Percentiles rank a stretch among this genome's conserved stretches.
Evolutionary conservation across 1,140 invertebrate species (phyloP).

Genomic region (Halictus rubicundus): DNA sequence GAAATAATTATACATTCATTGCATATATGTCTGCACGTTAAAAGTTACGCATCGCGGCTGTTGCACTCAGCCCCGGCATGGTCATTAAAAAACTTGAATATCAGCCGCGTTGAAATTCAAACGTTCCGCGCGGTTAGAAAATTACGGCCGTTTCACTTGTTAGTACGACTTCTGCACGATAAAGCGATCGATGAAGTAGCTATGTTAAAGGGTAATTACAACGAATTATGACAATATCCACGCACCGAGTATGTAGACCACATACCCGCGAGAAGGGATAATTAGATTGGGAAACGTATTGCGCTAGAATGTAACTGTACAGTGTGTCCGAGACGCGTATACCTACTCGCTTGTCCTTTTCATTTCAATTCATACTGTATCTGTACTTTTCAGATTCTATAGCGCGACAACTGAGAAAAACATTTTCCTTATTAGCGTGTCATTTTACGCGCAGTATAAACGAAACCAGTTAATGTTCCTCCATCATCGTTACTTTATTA

Average conservation of each 20-base stretch:
- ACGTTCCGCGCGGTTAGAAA: conserved; percentile 51
- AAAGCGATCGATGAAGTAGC: conserved; percentile 66
- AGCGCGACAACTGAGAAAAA: background rate
- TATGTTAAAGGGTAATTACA: conserved; percentile 68
- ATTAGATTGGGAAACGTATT: conserved; percentile 61
- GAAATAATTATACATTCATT: background rate
- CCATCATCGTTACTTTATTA: too few relatives aligned
- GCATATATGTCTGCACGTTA: conserved; percentile 9
- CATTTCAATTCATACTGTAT: conserved; percentile 64
- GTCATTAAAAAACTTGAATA: conserved; percentile 56
- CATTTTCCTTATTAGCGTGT: background rate
- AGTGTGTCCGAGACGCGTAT: conserved; percentile 54
- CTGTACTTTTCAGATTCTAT: conserved; percentile 47
- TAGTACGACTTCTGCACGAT: conserved; percentile 53
- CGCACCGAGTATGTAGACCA: conserved; percentile 45
- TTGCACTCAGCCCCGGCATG: conserved; percentile 17
- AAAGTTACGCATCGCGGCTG: conserved; percentile 30
- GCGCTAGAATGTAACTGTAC: conserved; percentile 51
- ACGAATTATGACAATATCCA: conserved; percentile 68
- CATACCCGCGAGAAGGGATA: conserved; percentile 66
- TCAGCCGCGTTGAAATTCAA: conserved; percentile 43
- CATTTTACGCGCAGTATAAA: too few relatives aligned
- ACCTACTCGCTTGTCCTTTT: conserved; percentile 56
- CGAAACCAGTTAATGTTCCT: too few relatives aligned
- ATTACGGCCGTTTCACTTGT: conserved; percentile 48